phyloP scores from a whole-genome alignment of 2,797 vertebrate genomes.

The Gambelia wislizenii region DNA sequence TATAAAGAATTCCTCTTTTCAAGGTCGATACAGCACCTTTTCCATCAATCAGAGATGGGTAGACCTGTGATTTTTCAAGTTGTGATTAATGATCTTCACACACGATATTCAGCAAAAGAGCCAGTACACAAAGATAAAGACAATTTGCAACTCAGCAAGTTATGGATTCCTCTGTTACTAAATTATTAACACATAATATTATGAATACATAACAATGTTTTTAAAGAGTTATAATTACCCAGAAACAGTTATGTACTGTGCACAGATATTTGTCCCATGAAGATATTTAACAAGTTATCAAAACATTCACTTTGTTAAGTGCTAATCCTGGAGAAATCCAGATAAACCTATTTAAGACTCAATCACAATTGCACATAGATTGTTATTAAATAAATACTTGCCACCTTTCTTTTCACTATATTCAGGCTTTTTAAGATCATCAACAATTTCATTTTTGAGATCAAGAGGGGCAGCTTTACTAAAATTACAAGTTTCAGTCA shows the following conservation, averaged over 20 bases:
- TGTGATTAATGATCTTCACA: slow-evolving; percentile 45
- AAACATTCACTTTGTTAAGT: slow-evolving; percentile 1
- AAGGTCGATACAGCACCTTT: slow-evolving; percentile 40
- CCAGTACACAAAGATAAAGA: neutral
- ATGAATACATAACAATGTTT: neutral
- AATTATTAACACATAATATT: slow-evolving; percentile 41
- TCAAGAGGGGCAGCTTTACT: slow-evolving; percentile 83
- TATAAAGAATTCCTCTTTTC: neutral
- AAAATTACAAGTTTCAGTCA: slow-evolving; percentile 89
- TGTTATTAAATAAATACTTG: slow-evolving; percentile 90
- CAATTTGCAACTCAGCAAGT: slow-evolving; percentile 13
- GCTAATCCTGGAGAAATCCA: slow-evolving; percentile 2
- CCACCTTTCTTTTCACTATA: slow-evolving; percentile 84
- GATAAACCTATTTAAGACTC: slow-evolving; percentile 69
- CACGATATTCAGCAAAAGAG: slow-evolving; percentile 45
- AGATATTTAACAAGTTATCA: neutral
- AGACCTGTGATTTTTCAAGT: slow-evolving; percentile 38
- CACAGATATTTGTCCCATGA: neutral
- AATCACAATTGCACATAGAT: slow-evolving; percentile 83
- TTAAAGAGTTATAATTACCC: neutral
- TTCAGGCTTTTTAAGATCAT: slow-evolving; percentile 84
- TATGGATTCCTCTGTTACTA: slow-evolving; percentile 17
- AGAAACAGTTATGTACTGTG: slow-evolving; percentile 24
- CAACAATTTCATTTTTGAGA: slow-evolving; percentile 83
- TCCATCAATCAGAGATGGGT: slow-evolving; percentile 34